Evolutionary conservation across 2,113 vertebrate species (phyloP).

Genomic region (Lampris megalopsis): DNA sequence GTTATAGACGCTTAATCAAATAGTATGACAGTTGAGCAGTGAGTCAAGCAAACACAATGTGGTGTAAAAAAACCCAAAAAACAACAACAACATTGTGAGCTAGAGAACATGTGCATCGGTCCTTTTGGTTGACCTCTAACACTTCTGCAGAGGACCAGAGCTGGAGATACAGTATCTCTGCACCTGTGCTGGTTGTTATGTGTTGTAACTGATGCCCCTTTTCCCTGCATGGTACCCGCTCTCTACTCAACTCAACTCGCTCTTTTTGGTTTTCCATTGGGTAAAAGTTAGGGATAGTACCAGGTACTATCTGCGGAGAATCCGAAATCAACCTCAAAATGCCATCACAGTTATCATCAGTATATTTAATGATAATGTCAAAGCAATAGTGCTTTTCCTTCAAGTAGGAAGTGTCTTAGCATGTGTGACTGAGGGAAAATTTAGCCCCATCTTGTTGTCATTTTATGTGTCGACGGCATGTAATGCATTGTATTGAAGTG

Average conservation of each 20-base stretch:
- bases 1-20: not conserved
- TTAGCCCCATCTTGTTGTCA: not conserved
- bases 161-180: no score
- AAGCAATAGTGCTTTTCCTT: constrained; percentile 2
- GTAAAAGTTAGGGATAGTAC: no score
- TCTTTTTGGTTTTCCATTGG: no score
- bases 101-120: not conserved
- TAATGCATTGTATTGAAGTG: not conserved
- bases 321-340: not conserved
- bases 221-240: no score
- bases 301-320: not conserved
- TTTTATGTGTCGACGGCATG: no score
- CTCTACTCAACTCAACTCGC: no score
- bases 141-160: no score
- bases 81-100: not conserved
- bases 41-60: not conserved
- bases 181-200: not conserved
- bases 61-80: not conserved
- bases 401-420: not conserved
- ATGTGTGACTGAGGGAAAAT: not conserved
- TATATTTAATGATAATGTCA: not conserved
- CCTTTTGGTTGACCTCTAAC: no score
- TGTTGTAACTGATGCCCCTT: constrained; percentile 10
- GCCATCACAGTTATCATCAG: not conserved
- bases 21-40: not conserved